Evolutionary conservation across 2,888 invertebrate species (phyloP).

Genomic region (Himalopsyche japonica): DNA sequence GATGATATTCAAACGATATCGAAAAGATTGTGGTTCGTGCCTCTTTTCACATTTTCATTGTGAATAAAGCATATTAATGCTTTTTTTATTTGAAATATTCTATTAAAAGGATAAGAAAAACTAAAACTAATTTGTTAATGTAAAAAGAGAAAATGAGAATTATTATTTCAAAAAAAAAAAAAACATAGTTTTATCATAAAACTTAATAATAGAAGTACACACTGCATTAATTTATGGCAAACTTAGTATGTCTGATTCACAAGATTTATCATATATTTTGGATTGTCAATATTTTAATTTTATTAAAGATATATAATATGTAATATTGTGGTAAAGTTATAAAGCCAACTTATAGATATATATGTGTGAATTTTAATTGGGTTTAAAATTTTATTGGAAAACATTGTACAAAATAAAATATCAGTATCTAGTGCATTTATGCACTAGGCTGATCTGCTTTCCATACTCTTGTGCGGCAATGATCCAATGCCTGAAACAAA

Average conservation of each 20-base stretch:
- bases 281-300: not conserved
- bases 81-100: not conserved
- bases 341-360: not conserved
- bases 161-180: not conserved
- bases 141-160: not conserved
- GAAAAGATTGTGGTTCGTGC: not conserved
- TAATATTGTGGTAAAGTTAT: no score
- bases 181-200: not conserved
- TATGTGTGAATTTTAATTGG: not conserved
- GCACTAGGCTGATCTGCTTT: conserved; percentile 40
- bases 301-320: not conserved
- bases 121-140: not conserved
- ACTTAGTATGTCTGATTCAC: not conserved
- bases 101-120: not conserved
- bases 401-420: not conserved
- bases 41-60: not conserved
- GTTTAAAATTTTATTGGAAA: not conserved
- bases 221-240: not conserved
- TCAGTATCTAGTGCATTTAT: not conserved
- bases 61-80: not conserved
- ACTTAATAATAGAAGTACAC: not conserved
- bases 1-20: not conserved
- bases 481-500: conserved; percentile 46
- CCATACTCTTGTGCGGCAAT: conserved; percentile 51
- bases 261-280: not conserved